phyloP scores from a whole-genome alignment of 2,797 vertebrate species.

The Micromesistius poutassou region DNA sequence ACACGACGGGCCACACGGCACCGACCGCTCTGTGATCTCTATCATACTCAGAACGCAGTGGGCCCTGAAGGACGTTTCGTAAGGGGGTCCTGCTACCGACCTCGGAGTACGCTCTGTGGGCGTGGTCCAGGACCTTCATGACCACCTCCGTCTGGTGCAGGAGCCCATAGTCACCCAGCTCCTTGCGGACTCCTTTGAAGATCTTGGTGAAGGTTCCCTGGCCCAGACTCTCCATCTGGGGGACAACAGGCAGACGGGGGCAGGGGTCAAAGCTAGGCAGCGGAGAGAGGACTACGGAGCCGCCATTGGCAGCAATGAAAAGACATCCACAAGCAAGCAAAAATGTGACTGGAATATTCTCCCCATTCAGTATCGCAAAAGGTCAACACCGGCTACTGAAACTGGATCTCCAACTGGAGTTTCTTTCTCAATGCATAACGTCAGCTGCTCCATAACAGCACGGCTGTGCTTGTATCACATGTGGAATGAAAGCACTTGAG shows the following conservation, averaged over 20 bases:
- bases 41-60: background rate
- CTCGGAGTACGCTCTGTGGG: conserved; percentile 93
- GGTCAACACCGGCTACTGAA: background rate
- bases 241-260: conserved; percentile 11
- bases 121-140: conserved; percentile 90
- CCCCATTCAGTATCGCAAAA: background rate
- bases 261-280: background rate
- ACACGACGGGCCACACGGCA: background rate
- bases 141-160: conserved; percentile 92
- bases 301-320: background rate
- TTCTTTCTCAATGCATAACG: background rate
- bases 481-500: background rate
- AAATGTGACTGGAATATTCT: background rate
- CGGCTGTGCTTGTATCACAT: background rate
- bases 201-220: conserved; percentile 97
- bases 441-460: background rate
- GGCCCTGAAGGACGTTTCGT: background rate
- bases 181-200: conserved; percentile 90
- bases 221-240: conserved; percentile 88
- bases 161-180: conserved; percentile 88
- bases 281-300: background rate
- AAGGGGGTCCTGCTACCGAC: conserved; percentile 37
- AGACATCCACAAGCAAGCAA: background rate
- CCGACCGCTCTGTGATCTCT: background rate
- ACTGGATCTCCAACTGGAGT: background rate